Evolutionary conservation across 2,797 vertebrate genomes (phyloP).

Genomic region (Bradypus variegatus): DNA sequence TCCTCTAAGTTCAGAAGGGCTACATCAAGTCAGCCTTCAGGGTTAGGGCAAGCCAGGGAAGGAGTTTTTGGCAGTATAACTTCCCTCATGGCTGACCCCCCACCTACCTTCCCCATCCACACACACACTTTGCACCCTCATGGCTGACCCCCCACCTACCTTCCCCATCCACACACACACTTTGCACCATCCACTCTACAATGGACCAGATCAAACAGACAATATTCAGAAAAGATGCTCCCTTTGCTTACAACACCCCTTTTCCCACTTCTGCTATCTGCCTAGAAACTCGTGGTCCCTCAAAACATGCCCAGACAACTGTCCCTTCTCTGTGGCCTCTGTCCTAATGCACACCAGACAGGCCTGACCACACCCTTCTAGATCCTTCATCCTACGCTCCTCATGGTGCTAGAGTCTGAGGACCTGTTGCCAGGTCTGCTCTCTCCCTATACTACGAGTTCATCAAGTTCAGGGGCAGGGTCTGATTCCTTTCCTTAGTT

Average conservation of each 20-base stretch:
- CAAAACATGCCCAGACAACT: no score
- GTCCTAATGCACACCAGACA: rapidly evolving
- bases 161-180: background rate
- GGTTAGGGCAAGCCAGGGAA: no score
- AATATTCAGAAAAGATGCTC: background rate
- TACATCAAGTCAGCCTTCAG: background rate
- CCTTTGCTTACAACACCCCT: background rate
- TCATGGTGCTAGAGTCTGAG: background rate
- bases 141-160: rapidly evolving
- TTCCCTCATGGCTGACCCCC: background rate
- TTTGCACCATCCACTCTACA: background rate
- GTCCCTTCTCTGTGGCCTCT: background rate
- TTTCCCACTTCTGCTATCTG: background rate
- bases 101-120: rapidly evolving
- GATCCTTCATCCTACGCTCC: background rate
- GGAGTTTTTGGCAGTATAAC: background rate
- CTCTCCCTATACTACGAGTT: background rate
- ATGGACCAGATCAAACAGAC: background rate
- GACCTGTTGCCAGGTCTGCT: background rate
- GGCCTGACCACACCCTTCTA: no score
- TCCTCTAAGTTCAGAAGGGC: background rate
- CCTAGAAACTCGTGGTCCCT: background rate
- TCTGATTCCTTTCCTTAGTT: background rate
- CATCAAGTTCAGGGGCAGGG: background rate
- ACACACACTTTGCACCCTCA: background rate